Base-by-base conservation (phyloP, 2,797 vertebrate genomes). In the Parauchenoglanis punctatus region DNA sequence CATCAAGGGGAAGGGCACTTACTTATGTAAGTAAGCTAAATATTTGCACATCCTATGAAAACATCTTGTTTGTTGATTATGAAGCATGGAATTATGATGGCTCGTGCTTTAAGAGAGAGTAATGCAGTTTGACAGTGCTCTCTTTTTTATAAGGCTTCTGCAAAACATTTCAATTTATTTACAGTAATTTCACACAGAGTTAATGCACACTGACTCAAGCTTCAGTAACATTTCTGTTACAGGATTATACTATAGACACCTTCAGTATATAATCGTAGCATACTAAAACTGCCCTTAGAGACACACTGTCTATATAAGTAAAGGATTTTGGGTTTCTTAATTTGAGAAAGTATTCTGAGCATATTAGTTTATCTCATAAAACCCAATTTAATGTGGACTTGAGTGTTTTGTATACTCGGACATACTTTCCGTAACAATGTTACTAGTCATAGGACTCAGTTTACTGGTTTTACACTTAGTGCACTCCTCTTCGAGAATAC, bases 21-120 rank as follows among this genome's bases (percentile, higher is more conserved):
- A 89, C 92, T 95, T 95, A 92, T 94, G 92, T 92, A 95, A 95
- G 93, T 90, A 93, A 87, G 87, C 93, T 93, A 92, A 95, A 96
- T 95, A 95, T 96, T 96, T 93, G 92, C 87, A n/a, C 65, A 78
- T 89, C 75, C 65, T 91, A 90, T 91, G 84, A 93, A 94, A 96
- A 94, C 91, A 93, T 90, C 91, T 94, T 91, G 93, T 90, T 93
- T 90, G 92, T 91, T 93, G 91, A 89, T 90, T 90, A 89, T 90
- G 89, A 90, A 90, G 84, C 80, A 72, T 86, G 83, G 87, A 67
- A 91, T 93, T 92, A 88, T 87, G 78, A 91, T 90, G 63, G 70
- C 56, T 54, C 35, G 0, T 77, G 58, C 11, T 61, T 44, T 44
- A 44, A 81, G 10, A 44, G 58, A 88, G 75, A 86, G 88, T 83